Base-by-base conservation (phyloP, 2,888 invertebrate genomes). In the Pyrocoelia pectoralis region DNA sequence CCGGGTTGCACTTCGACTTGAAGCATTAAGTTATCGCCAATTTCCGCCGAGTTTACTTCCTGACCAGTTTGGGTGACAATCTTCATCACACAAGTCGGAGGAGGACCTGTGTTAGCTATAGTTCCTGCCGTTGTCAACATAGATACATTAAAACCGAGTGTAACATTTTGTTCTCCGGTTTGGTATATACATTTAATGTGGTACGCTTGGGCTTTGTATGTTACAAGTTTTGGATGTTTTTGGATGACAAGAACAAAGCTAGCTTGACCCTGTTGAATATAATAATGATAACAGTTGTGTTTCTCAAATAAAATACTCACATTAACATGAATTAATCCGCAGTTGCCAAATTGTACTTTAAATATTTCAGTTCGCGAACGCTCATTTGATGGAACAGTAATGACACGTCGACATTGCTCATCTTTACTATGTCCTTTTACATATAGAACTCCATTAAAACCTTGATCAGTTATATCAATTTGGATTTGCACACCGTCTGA, bases 101-200 rank as follows among this genome's bases (percentile, higher is more conserved):
- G 95, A 19, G 96, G 96, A 52, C 96, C 96, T 0, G 95, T 96
- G 77, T 97, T 96, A 41, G 95, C 95, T 67, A 97, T 96, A 0
- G 96, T 97, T 56, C 96, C 96, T 0, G 95, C 95, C 0, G 96
- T 96, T 0, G 96, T 96, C 70, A 96, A 81, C 95, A 96, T 96
- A 8, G 95, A 95, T 6, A 96, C 96, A 79, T 97, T 97, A 80
- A 96, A 95, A 41, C 96, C 96, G 33, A 95, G 84, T 0, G 94
- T 95, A 0, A 97, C 94, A 72, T 94, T 95, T 80, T 94, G 94
- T 79, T 95, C 95, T 65, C 95, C 95, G 0, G 95, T 95, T 80
- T 95, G 94, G 80, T 97, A 97, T 58, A 95, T 91, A 80, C 97
- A 97, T 80, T 94, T 94, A 68, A 98, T 95, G 81, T 97, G 95